phyloP scores from a whole-genome alignment of 2,113 vertebrate species.

The Tauraco erythrolophus region DNA sequence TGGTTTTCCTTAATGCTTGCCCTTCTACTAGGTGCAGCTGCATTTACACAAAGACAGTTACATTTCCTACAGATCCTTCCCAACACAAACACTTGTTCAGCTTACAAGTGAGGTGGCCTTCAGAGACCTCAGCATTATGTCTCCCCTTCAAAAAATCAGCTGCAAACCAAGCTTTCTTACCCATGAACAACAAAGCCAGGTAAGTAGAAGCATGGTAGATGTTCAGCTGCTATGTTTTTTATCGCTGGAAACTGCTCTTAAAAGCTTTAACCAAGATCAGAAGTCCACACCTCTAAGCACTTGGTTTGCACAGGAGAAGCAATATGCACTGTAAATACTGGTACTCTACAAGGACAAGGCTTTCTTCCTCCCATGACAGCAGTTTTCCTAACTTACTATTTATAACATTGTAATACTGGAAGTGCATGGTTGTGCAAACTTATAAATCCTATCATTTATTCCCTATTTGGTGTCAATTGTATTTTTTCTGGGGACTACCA shows the following conservation, averaged over 20 bases:
- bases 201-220: not conserved
- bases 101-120: not conserved
- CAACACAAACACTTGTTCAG: not conserved
- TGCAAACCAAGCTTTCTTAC: not conserved
- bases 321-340: not conserved
- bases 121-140: not conserved
- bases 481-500: not conserved
- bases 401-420: not conserved
- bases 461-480: not conserved
- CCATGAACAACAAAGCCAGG: not conserved
- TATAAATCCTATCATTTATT: not conserved
- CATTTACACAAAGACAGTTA: too few relatives aligned
- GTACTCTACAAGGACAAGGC: not conserved
- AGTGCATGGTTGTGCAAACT: not conserved
- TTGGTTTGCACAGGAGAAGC: not conserved
- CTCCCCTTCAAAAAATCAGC: not conserved
- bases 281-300: not conserved
- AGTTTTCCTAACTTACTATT: not conserved
- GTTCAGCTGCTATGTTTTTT: not conserved
- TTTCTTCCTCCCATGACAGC: not conserved
- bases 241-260: too few relatives aligned
- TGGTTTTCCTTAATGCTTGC: not conserved
- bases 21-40: accelerated
- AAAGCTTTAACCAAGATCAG: not conserved
- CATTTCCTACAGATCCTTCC: not conserved